A percentile compares a stretch with the other conserved stretches of the same genome.
phyloP scores from a whole-genome alignment of 1,140 invertebrate genomes.

The Trachymyrmex septentrionalis region DNA sequence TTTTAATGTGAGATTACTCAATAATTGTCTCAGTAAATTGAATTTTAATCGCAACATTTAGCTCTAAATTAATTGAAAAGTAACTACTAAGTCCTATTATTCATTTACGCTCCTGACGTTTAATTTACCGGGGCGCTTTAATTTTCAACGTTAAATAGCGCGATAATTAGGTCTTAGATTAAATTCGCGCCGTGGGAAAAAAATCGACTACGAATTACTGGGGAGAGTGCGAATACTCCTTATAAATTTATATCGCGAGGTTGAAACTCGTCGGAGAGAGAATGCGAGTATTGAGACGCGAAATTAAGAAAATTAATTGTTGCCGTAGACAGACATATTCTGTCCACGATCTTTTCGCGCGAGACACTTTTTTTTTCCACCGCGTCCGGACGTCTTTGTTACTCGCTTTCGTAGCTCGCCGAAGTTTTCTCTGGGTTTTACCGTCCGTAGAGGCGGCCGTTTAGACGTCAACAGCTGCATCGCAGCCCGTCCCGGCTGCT shows the following conservation, averaged over 20 bases:
- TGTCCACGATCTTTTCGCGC: background rate
- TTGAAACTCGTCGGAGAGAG: slow-evolving; percentile 6
- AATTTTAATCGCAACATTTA: slow-evolving; percentile 44
- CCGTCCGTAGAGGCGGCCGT: slow-evolving; percentile 71
- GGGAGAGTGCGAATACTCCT: slow-evolving; percentile 10
- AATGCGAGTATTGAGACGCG: background rate
- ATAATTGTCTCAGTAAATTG: slow-evolving; percentile 7
- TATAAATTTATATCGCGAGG: slow-evolving; percentile 20
- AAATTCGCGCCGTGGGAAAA: slow-evolving; percentile 43
- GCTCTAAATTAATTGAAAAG: slow-evolving; percentile 45
- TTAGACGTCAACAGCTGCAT: slow-evolving; percentile 81
- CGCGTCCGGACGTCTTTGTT: slow-evolving; percentile 11
- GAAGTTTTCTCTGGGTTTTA: slow-evolving; percentile 45
- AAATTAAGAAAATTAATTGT: slow-evolving; percentile 54
- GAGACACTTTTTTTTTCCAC: slow-evolving; percentile 39
- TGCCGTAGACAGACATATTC: background rate
- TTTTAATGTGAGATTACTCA: slow-evolving; percentile 6
- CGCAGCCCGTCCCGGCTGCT: slow-evolving; percentile 74
- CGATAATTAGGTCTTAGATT: slow-evolving; percentile 56
- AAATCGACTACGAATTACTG: slow-evolving; percentile 50
- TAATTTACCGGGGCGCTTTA: slow-evolving; percentile 55
- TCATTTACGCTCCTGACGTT: slow-evolving; percentile 49
- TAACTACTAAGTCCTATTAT: slow-evolving; percentile 35
- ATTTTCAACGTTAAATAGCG: slow-evolving; percentile 61
- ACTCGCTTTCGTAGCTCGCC: background rate